These are phyloP conservation scores for Apocheima hispidaria DNA, from an alignment of 2,888 invertebrate genomes.

Conservation along the genomic window DNA sequence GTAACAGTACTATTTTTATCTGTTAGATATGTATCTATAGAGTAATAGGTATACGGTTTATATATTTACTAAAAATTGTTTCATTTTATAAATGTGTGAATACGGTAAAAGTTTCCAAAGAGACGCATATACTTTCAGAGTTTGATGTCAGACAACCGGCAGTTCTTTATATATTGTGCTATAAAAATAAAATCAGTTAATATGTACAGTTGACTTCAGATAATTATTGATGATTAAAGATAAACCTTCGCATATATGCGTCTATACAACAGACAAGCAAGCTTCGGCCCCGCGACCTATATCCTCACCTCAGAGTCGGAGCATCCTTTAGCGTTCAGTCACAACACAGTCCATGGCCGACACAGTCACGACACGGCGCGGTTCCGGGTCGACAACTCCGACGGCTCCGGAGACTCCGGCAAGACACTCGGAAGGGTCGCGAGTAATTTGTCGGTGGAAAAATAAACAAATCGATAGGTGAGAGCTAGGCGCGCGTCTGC, in stretches of 20 bases:
- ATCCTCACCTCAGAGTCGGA: conserved; percentile 22
- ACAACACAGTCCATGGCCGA: conserved; percentile 22
- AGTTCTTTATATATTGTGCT: neutral
- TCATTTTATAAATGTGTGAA: too few relatives aligned
- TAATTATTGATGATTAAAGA: neutral
- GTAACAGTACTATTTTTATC: too few relatives aligned
- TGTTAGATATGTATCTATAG: too few relatives aligned
- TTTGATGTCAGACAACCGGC: neutral
- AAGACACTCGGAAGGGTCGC: conserved; percentile 66
- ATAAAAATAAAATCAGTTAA: neutral
- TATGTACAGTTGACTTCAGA: neutral
- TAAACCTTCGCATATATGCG: neutral
- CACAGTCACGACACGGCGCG: conserved; percentile 21
- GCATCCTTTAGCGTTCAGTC: conserved; percentile 21
- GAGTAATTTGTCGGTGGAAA: conserved; percentile 73
- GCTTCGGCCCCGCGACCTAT: conserved; percentile 7
- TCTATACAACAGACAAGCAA: conserved; percentile 4
- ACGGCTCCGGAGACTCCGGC: conserved; percentile 46
- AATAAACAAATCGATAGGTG: conserved; percentile 83
- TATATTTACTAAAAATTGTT: too few relatives aligned
- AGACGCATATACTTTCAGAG: neutral
- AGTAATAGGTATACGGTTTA: too few relatives aligned
- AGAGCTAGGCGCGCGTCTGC: conserved; percentile 81
- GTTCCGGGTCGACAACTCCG: conserved; percentile 10
- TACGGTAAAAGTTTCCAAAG: neutral